phyloP scores from a whole-genome alignment of 2,113 vertebrate genomes.

The Tachuris rubrigastra region DNA sequence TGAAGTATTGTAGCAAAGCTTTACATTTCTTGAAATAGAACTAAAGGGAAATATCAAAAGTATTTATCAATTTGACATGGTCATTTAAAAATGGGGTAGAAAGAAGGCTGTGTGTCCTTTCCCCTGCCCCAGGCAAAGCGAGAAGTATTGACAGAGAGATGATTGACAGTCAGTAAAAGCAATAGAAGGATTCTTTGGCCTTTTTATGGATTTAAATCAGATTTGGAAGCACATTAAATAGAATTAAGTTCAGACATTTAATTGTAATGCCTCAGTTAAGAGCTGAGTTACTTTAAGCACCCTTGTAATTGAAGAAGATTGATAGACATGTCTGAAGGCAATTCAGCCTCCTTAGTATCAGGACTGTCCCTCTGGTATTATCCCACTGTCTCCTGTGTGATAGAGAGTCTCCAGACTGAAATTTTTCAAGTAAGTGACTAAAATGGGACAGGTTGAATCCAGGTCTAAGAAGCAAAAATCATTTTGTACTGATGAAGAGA shows the following conservation, averaged over 20 bases:
- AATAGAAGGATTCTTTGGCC: background rate
- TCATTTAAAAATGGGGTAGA: background rate
- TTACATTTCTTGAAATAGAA: background rate
- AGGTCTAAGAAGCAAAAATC: background rate
- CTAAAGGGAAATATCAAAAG: background rate
- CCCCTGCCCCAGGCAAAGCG: background rate
- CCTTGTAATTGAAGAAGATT: slow-evolving; percentile 2
- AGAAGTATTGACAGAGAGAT: background rate
- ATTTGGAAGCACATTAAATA: slow-evolving; percentile 2
- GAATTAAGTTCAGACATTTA: slow-evolving; percentile 33
- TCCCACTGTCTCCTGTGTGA: background rate
- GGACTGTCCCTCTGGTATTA: background rate
- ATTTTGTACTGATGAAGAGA: background rate
- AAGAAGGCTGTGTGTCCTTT: background rate
- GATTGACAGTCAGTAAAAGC: background rate
- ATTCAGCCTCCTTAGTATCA: background rate
- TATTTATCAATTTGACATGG: background rate
- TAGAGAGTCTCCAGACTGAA: background rate
- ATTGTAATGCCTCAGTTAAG: slow-evolving; percentile 1
- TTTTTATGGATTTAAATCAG: slow-evolving; percentile 1
- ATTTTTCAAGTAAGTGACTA: background rate
- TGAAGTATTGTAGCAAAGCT: background rate
- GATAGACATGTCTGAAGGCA: background rate
- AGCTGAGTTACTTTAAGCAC: slow-evolving; percentile 25
- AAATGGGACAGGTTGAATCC: background rate